Evolutionary conservation across 2,888 invertebrate species (phyloP).

Genomic region (Apamea epomidion): DNA sequence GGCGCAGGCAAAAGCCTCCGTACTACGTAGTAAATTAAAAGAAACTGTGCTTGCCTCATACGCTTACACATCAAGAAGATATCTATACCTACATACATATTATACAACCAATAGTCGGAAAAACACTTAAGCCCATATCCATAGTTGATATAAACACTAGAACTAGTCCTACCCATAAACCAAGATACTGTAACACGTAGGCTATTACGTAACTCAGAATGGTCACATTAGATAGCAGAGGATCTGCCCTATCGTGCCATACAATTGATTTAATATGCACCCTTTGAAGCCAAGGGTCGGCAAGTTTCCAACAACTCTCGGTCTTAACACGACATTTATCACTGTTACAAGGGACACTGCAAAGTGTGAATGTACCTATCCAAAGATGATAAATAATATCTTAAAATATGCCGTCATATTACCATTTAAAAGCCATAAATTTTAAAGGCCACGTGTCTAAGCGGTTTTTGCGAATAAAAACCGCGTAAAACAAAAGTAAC

Average conservation of each 20-base stretch:
- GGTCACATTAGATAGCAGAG: constrained; percentile 57
- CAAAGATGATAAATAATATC: constrained; percentile 7
- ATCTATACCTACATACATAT: background rate
- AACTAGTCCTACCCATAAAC: constrained; percentile 30
- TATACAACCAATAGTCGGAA: background rate
- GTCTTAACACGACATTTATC: constrained; percentile 45
- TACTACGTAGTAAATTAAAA: background rate
- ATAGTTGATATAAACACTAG: constrained; percentile 25
- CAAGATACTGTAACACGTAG: constrained; percentile 46
- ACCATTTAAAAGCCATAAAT: constrained; percentile 9
- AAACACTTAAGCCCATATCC: background rate
- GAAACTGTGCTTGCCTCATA: background rate
- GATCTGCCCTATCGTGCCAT: constrained; percentile 52
- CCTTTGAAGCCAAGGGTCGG: constrained; percentile 57
- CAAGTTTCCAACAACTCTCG: constrained; percentile 48
- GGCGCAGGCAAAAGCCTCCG: background rate
- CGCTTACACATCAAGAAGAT: background rate
- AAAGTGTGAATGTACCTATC: constrained; percentile 6
- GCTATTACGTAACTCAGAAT: constrained; percentile 43
- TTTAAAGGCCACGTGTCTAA: constrained; percentile 12
- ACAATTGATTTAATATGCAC: constrained; percentile 64
- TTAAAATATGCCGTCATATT: constrained; percentile 12
- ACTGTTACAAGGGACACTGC: constrained; percentile 15
- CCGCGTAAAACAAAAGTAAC: constrained; percentile 15
- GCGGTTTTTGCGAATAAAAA: constrained; percentile 32